Conservation (phyloP, 2,888 invertebrate genomes). For the Synanthedon myopaeformis region DNA sequence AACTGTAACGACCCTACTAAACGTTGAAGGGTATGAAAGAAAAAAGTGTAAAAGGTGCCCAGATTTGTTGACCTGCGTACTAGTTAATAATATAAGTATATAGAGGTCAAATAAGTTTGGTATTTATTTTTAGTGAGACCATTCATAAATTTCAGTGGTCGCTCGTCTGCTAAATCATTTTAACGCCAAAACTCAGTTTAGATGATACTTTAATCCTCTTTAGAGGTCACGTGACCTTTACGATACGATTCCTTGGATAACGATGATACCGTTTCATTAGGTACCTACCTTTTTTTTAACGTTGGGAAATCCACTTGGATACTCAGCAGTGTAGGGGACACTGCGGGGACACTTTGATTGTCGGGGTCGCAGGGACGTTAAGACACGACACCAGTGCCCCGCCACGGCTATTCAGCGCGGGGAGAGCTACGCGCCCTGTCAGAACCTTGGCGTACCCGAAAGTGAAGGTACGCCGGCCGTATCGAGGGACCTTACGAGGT, state of each 20-base stretch:
- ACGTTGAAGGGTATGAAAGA: slow-evolving; percentile 26
- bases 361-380: no score
- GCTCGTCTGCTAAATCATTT: slow-evolving; percentile 52
- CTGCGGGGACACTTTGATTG: no score
- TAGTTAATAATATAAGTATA: neutral
- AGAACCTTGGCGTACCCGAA: no score
- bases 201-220: slow-evolving; percentile 23
- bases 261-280: no score
- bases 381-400: no score
- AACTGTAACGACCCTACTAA: slow-evolving; percentile 32
- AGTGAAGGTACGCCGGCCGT: no score
- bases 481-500: no score
- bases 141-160: slow-evolving; percentile 45
- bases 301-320: no score
- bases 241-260: slow-evolving; percentile 2
- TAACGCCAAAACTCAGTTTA: slow-evolving; percentile 52
- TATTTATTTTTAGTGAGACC: slow-evolving; percentile 32
- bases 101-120: slow-evolving; percentile 17
- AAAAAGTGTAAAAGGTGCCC: slow-evolving; percentile 12
- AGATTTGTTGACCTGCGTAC: neutral
- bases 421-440: no score
- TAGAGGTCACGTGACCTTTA: slow-evolving; percentile 18
- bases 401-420: no score
- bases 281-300: no score
- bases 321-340: no score